These are phyloP conservation scores for Arrhamphus sclerolepis DNA, from an alignment of 2,797 vertebrate species.

Conservation along the genomic window DNA sequence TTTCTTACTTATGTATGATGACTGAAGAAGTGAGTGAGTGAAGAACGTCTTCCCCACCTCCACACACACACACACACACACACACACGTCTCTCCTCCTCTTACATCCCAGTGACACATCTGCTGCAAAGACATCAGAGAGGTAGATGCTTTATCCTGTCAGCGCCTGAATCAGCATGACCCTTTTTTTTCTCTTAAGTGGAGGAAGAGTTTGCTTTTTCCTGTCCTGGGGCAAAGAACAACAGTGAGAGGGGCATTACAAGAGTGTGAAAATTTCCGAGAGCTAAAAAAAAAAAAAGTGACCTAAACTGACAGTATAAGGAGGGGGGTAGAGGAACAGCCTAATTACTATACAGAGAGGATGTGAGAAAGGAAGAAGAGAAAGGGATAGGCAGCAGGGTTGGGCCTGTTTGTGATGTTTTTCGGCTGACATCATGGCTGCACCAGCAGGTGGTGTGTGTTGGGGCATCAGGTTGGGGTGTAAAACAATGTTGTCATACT, in stretches of 20 bases:
- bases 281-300: conserved; percentile 32
- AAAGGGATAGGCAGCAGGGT: conserved; percentile 52
- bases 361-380: conserved; percentile 15
- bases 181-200: conserved; percentile 74
- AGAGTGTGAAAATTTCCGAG: conserved; percentile 52
- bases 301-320: conserved; percentile 4
- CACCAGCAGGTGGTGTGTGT: conserved; percentile 61
- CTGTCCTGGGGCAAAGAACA: conserved; percentile 76
- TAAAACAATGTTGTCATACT: conserved; percentile 46
- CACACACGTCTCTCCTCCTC: conserved; percentile 3
- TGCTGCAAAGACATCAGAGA: conserved; percentile 79
- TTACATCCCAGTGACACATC: conserved; percentile 55
- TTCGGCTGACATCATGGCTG: conserved; percentile 67
- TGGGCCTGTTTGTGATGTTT: conserved; percentile 72
- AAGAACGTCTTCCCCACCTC: background rate
- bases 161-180: conserved; percentile 81
- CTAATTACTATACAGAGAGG: conserved; percentile 3
- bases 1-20: background rate
- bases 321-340: background rate
- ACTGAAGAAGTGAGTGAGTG: conserved; percentile 9
- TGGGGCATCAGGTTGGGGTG: conserved; percentile 61
- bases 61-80: too few relatives aligned
- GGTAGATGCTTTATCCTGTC: conserved; percentile 79
- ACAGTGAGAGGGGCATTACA: conserved; percentile 29
- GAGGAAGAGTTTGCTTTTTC: conserved; percentile 81